Conservation (phyloP, 2,113 vertebrate genomes). For the Rhipidura dahli region DNA sequence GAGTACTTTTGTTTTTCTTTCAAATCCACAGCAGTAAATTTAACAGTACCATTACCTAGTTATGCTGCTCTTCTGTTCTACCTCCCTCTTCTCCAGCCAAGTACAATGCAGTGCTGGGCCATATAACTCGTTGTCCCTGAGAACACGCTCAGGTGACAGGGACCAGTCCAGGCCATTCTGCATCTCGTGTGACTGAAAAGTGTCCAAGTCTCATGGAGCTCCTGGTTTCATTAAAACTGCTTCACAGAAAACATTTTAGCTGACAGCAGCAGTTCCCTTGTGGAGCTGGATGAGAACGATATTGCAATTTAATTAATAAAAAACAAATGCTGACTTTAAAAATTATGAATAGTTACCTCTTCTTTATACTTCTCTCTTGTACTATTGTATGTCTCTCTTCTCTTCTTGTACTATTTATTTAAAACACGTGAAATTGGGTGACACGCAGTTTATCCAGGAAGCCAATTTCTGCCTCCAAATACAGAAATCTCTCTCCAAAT, state of each 20-base stretch:
- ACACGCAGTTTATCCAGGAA: not conserved
- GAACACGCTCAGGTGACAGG: accelerated
- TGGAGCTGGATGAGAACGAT: accelerated
- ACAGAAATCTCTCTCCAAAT: not conserved
- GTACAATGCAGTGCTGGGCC: not conserved
- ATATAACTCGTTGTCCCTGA: accelerated
- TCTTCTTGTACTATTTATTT: not conserved
- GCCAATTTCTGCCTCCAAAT: not conserved
- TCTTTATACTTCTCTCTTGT: not conserved
- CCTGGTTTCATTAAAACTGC: not conserved
- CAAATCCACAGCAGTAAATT: not conserved
- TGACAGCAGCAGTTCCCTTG: not conserved
- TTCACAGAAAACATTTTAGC: not conserved
- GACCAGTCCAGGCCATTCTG: not conserved
- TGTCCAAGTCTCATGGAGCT: not conserved
- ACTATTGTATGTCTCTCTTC: not conserved
- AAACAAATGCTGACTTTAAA: not conserved
- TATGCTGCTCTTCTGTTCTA: not conserved
- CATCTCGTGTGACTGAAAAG: not conserved
- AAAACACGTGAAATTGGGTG: not conserved
- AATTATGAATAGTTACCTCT: not conserved
- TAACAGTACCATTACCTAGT: not conserved
- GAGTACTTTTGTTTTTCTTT: not conserved
- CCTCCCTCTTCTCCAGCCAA: not conserved
- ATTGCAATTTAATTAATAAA: not conserved